Percentiles rank a stretch among this genome's conserved stretches.
These are phyloP conservation scores for Drosophila buzzatii DNA, from an alignment of 2,888 invertebrate genomes.

Conservation along the genomic window DNA sequence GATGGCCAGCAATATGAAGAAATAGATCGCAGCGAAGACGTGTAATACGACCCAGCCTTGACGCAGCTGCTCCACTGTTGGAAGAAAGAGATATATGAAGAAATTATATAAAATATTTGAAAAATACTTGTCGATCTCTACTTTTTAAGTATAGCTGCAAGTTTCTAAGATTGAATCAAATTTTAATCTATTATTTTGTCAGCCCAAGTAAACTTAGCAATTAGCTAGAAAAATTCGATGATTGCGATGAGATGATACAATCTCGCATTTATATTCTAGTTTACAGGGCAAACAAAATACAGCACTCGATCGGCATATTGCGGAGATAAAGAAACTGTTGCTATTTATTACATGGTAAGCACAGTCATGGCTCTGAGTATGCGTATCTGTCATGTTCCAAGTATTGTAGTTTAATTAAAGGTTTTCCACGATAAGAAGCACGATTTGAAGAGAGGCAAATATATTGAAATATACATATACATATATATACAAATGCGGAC, in stretches of 20 bases:
- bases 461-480: slow-evolving; percentile 1
- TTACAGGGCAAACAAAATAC: slow-evolving; percentile 1
- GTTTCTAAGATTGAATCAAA: not conserved
- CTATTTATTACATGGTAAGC: slow-evolving; percentile 31
- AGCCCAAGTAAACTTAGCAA: not conserved
- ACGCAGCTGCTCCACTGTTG: slow-evolving; percentile 87
- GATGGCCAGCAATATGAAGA: slow-evolving; percentile 93
- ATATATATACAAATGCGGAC: not conserved
- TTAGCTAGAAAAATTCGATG: not conserved
- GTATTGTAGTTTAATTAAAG: slow-evolving; percentile 59
- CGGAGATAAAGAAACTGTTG: slow-evolving; percentile 1
- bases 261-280: not conserved
- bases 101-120: not conserved
- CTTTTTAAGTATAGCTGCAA: not conserved
- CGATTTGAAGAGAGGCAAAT: slow-evolving; percentile 47
- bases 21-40: slow-evolving; percentile 91
- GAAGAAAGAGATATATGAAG: not conserved
- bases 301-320: slow-evolving; percentile 5
- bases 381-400: slow-evolving; percentile 39
- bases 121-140: not conserved
- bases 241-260: not conserved
- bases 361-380: slow-evolving; percentile 18
- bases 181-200: not conserved
- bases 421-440: slow-evolving; percentile 44
- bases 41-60: slow-evolving; percentile 93